A percentile compares a stretch with the other conserved stretches of the same genome.
Conservation (phyloP, 2,888 invertebrate species). For the Himalopsyche tibetana region DNA sequence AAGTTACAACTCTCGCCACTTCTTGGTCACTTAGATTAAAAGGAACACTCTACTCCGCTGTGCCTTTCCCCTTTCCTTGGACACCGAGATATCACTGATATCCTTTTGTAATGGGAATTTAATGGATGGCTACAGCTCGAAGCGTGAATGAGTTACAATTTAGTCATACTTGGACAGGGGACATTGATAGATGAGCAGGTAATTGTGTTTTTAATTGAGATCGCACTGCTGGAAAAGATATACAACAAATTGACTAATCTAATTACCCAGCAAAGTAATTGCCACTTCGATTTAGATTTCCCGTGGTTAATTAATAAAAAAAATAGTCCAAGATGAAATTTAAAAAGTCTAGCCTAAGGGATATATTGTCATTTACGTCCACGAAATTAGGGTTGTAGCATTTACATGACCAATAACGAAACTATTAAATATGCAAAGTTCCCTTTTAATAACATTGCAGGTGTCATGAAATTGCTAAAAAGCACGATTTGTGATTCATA, state of each 20-base stretch:
- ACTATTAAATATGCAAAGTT: no score
- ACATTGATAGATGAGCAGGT: slow-evolving; percentile 21
- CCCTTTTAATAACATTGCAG: no score
- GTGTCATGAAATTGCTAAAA: no score
- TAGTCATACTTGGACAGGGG: slow-evolving; percentile 33
- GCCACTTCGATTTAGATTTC: no score
- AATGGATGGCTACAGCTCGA: slow-evolving; percentile 5
- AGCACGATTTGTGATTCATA: no score
- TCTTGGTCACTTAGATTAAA: slow-evolving; percentile 32
- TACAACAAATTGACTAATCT: not conserved
- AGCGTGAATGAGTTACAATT: slow-evolving; percentile 32
- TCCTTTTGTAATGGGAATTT: slow-evolving; percentile 39
- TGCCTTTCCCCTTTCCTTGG: slow-evolving; percentile 29
- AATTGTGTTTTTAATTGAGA: slow-evolving; percentile 32
- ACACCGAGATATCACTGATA: slow-evolving; percentile 3
- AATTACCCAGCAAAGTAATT: not conserved
- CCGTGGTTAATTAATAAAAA: no score
- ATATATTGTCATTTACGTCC: no score
- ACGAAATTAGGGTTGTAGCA: no score
- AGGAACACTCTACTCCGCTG: slow-evolving; percentile 9
- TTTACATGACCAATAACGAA: no score
- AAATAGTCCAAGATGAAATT: no score
- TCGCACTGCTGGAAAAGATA: not conserved
- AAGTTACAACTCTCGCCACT: slow-evolving; percentile 33
- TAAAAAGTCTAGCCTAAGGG: no score